Base-by-base conservation (phyloP, 2,888 invertebrate genomes). In the Flexamia atlantica region DNA sequence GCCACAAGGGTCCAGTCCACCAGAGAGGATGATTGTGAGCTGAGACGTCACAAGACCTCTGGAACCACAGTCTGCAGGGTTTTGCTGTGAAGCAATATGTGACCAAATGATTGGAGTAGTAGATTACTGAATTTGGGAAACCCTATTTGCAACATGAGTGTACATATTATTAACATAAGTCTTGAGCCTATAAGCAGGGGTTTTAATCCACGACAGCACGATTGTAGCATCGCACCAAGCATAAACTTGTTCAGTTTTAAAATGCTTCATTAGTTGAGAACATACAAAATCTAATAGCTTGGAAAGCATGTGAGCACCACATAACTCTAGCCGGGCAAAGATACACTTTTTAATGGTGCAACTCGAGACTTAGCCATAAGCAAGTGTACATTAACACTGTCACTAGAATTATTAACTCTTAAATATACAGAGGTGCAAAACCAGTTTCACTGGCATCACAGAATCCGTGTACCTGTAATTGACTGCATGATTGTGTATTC, bases 241-340 rank as follows among this genome's bases (percentile, higher is more conserved):
- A 14, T 7, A 53, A 23, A 53, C 14, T 4, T 20, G 10, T 5
- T 25, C 20, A 12, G 14, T 79, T 23, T 30, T 20, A 28, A 14
- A 79, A n/a, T 46, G 17, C 20, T 17, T n/a, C 9, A 17, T 17
- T 14, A 46, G 23, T 25, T 28, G 50, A 79, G 1, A 14, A 53
- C 4, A 3, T 23, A 46, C 14, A 25, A 30, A 81, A 0, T 64
- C 2, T 5, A 85, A 23, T 20, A 85, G 53, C 10, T 70, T 57
- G 0, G 85, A 25, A 4, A 86, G 76, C 68, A 86, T n/a, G 25
- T 4, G 9, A 36, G 36, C n/a, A n/a, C n/a, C n/a, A n/a, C n/a
- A n/a, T n/a, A n/a, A n/a, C n/a, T n/a, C n/a, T n/a, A n/a, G n/a
- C n/a, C n/a, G n/a, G n/a, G n/a, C n/a, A n/a, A n/a, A n/a, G n/a